Evolutionary conservation across 2,888 invertebrate genomes (phyloP).

Genomic region (Pollenia labialis): DNA sequence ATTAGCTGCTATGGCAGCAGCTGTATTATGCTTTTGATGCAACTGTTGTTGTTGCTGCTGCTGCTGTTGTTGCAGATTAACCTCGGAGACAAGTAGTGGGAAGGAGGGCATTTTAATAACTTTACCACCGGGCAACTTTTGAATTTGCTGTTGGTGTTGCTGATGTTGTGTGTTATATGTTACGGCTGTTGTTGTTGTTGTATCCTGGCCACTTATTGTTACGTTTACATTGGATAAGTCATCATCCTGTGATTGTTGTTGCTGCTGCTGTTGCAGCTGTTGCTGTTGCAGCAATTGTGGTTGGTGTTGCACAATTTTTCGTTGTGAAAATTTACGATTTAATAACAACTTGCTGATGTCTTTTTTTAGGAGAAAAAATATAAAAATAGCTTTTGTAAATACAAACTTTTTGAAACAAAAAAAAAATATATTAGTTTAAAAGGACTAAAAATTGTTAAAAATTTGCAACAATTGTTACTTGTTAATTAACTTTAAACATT

Average conservation of each 20-base stretch:
- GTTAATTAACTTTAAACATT: too few species aligned
- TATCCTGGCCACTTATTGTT: conserved; percentile 71
- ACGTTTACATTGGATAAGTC: conserved; percentile 77
- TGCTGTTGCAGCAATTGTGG: conserved; percentile 75
- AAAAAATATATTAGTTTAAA: too few species aligned
- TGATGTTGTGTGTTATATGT: conserved; percentile 70
- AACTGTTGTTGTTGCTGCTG: conserved; percentile 76
- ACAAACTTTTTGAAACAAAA: not conserved
- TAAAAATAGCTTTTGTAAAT: not conserved
- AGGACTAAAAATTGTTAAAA: too few species aligned
- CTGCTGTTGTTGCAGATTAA: conserved; percentile 78
- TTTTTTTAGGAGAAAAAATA: conserved; percentile 71
- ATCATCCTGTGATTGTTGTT: conserved; percentile 79
- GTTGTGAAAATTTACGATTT: conserved; percentile 81
- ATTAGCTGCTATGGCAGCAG: conserved; percentile 82
- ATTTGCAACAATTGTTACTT: too few species aligned
- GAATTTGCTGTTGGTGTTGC: conserved; percentile 79
- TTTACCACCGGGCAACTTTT: conserved; percentile 77
- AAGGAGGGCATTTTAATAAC: conserved; percentile 83
- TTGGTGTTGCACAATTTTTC: conserved; percentile 81
- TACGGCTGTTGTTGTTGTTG: conserved; percentile 64
- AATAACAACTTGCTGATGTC: conserved; percentile 82
- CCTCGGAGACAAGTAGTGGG: conserved; percentile 82
- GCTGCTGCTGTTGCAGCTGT: conserved; percentile 77
- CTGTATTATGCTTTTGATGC: conserved; percentile 79